These are phyloP conservation scores for Haliaeetus leucogaster DNA, from an alignment of 2,113 vertebrate species.

Conservation along the genomic window DNA sequence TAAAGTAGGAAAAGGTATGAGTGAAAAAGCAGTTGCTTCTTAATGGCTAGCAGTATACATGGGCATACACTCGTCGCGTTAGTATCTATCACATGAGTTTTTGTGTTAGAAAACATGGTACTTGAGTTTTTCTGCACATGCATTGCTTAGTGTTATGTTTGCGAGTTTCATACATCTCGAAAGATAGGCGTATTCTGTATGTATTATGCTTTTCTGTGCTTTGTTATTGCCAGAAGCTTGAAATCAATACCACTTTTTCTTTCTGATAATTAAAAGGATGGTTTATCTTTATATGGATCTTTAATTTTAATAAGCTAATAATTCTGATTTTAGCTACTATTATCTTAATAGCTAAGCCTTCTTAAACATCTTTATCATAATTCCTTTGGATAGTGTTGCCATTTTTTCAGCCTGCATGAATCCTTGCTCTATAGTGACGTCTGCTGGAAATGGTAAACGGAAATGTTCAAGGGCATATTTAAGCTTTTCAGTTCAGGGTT, in stretches of 20 bases:
- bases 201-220: constrained; percentile 10
- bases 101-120: background rate
- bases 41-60: background rate
- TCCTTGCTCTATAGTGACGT: constrained; percentile 16
- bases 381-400: constrained; percentile 51
- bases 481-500: background rate
- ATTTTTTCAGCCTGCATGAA: constrained; percentile 12
- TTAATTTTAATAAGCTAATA: constrained; percentile 74
- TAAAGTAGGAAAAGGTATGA: background rate
- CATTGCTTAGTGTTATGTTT: background rate
- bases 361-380: constrained; percentile 64
- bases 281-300: constrained; percentile 68
- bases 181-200: background rate
- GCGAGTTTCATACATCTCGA: background rate
- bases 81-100: background rate
- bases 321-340: constrained; percentile 71
- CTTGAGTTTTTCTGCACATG: background rate
- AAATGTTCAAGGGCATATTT: background rate
- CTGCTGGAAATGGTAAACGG: constrained; percentile 37
- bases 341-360: constrained; percentile 68
- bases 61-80: fast-evolving
- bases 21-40: background rate
- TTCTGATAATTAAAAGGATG: constrained; percentile 70
- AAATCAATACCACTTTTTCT: constrained; percentile 58
- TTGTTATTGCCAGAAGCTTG: constrained; percentile 63